Evolutionary conservation across 2,113 vertebrate species (phyloP), one percentile per base, ranked within the genome.

Genomic region (Spheniscus mendiculus): DNA sequence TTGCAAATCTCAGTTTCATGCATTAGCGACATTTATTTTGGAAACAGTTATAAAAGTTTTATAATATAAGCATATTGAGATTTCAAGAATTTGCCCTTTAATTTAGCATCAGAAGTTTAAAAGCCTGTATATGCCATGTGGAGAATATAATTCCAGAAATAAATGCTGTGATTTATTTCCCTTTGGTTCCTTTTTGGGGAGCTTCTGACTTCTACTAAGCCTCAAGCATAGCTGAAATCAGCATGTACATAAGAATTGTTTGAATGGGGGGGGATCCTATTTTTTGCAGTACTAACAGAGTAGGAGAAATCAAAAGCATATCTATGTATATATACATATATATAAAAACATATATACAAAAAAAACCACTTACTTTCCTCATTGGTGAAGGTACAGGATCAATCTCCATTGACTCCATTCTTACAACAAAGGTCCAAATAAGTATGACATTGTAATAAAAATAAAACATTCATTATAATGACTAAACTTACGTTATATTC

Each of bases 351-450:
- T 13, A 23, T 5, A 32, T 16, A 32, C 3, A 7, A 34, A 44
- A 50, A 79, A 47, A 6, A 0, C 9, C 29, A 97, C 98, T 96
- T 95, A 98, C 98, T 87, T 58, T 98, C 47, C 94, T 97, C 87
- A 94, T 21, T 56, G 96, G 97, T 76, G 95, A 97, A 90, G 97
- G 89, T 58, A 93, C 10, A 90, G 90, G n/a, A 91, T 98, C 98
- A 85, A 97, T 15, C 15, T 98, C 97, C 98, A 98, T 98, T n/a
- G 91, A 49, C 23, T 97, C 97, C 73, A 82, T 40, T 77, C 97
- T 98, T 88, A 65, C 21, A 90, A 90, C 14, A 81, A 70, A 94
- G 21, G 74, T 85, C 50, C 67, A 96, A 94, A 80, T 29, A 72
- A 71, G 29, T 30, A 67, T 74, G 53, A 85, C 21, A 91, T 88